Evolutionary conservation across 2,888 invertebrate species (phyloP), one percentile per base, ranked within the genome.

Genomic region (Sarcophaga carnaria): DNA sequence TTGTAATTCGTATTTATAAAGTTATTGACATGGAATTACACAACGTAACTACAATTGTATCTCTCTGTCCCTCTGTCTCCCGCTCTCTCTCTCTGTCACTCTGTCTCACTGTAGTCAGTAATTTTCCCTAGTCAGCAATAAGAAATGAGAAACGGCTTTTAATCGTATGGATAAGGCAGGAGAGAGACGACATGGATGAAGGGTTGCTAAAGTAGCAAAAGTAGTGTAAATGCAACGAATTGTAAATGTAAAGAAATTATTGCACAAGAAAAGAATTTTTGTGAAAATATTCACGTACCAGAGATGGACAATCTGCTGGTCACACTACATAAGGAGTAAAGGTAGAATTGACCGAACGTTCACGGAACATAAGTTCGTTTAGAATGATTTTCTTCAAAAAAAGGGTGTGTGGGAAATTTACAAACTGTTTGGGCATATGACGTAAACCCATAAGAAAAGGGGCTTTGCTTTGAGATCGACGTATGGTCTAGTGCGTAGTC

Each of bases 1-100:
- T 71, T 88, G 88, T 87, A 88, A 87, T 88, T 83, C 75, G 69
- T 75, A 78, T 75, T 74, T 75, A 78, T 71, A 81, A 79, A 79
- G 72, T 83, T 80, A 83, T 86, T 82, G 80, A 78, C 66, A 70
- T 54, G 54, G 60, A 74, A 78, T 70, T 78, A 76, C 80, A 71
- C 45, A 76, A 79, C 71, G 14, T 47, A 59, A 63, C 22, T 22
- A 72, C 66, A 79, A 60, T 54, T 86, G 45, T 54, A 74, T 37
- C 37, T 37, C 37, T 3, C 37, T 10, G 2, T 37, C 4, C 6
- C 6, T 27, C 27, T 27, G 5, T 5, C 27, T 27, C 27, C 6
- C 27, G n/a, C n/a, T n/a, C n/a, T n/a, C n/a, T n/a, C 4, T 27
- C 6, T 27, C 27, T 27, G 5, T 5, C 27, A 22, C 22, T 22